Evolutionary conservation across 2,797 vertebrate genomes (phyloP).

Genomic region (Danio albolineatus): DNA sequence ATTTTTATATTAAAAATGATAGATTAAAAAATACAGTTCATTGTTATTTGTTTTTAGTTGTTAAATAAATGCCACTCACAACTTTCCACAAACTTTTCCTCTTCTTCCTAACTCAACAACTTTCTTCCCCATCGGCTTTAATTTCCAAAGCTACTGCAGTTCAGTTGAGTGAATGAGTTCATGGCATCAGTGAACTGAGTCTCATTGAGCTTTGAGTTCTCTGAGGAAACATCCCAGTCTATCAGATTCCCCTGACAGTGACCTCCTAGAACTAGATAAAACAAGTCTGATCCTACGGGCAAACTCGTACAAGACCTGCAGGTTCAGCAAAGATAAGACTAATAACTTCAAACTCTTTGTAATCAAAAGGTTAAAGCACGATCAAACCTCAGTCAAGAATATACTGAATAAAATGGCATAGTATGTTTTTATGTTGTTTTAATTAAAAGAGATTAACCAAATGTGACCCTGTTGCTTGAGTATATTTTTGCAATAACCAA

Average conservation of each 20-base stretch:
- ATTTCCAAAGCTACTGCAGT: not conserved
- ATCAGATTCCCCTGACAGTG: not conserved
- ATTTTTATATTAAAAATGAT: too few species aligned
- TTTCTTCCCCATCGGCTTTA: not conserved
- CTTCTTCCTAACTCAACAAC: too few species aligned
- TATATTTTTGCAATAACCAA: too few species aligned
- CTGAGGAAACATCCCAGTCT: not conserved
- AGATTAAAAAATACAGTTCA: too few species aligned
- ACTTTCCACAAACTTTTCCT: not conserved
- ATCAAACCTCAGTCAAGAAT: too few species aligned
- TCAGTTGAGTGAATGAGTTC: not conserved
- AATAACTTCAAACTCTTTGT: not conserved
- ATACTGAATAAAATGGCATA: too few species aligned
- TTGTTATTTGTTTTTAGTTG: too few species aligned
- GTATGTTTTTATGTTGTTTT: too few species aligned
- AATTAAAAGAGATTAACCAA: too few species aligned
- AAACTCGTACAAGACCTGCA: not conserved
- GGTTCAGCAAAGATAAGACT: not conserved
- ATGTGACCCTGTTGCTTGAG: too few species aligned
- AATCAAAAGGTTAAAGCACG: not conserved
- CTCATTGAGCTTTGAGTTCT: slow-evolving; percentile 1
- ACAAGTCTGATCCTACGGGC: not conserved
- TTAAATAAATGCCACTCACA: too few species aligned
- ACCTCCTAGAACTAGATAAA: not conserved
- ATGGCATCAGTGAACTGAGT: not conserved